Conservation (phyloP, 2,888 invertebrate genomes). For the Bibio marci region DNA sequence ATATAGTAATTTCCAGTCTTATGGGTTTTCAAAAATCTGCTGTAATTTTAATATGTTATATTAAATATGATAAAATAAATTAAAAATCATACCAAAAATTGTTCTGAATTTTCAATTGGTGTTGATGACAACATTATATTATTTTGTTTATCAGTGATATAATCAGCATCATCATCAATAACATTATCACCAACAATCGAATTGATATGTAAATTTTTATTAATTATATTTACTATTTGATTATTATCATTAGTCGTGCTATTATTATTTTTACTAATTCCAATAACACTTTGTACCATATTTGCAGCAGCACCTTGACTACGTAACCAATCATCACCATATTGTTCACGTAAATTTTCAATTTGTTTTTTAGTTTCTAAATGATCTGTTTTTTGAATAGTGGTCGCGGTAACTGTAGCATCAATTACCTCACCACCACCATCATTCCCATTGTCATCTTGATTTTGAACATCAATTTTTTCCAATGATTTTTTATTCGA, state of each 20-base stretch:
- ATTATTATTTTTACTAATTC: conserved; percentile 18
- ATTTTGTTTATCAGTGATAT: conserved; percentile 1
- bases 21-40: no score
- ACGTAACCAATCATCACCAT: conserved; percentile 43
- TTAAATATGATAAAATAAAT: no score
- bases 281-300: conserved; percentile 36
- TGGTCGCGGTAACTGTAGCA: no score
- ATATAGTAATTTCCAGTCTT: no score
- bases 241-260: not conserved
- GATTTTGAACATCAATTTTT: not conserved
- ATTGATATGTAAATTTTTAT: conserved; percentile 10
- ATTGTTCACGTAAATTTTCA: conserved; percentile 35
- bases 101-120: conserved; percentile 9
- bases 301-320: conserved; percentile 34
- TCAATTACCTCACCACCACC: no score
- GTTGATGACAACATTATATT: conserved; percentile 14
- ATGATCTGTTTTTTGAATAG: conserved; percentile 29
- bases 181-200: conserved; percentile 16
- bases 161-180: no score
- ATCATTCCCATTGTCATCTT: no score
- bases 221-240: no score
- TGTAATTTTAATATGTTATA: no score
- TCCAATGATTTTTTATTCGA: not conserved
- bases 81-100: no score
- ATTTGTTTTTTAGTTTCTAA: conserved; percentile 41